Conservation (phyloP, 2,113 vertebrate species). For the Geococcyx californianus region DNA sequence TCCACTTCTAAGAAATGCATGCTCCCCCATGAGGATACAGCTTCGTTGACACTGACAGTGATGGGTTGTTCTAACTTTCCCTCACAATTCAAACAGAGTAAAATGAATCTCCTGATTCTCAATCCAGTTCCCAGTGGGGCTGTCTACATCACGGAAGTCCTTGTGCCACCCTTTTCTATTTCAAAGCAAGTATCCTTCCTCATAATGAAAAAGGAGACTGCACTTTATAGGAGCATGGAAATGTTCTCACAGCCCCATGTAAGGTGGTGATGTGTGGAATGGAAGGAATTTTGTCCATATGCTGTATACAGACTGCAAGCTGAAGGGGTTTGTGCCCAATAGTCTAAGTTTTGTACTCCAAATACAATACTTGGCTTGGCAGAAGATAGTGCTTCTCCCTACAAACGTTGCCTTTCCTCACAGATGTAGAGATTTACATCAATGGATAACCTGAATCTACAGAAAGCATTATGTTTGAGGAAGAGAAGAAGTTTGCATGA, state of each 20-base stretch:
- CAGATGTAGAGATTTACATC: not conserved
- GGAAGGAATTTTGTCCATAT: not conserved
- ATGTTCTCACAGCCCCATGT: not conserved
- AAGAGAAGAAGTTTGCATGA: not conserved
- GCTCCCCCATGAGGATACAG: not conserved
- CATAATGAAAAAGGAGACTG: not conserved
- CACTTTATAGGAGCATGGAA: not conserved
- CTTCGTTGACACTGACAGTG: not conserved
- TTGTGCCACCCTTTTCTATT: not conserved
- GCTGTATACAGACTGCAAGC: not conserved
- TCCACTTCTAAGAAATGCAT: not conserved
- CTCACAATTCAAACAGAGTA: not conserved
- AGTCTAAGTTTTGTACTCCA: not conserved
- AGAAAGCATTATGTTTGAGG: not conserved
- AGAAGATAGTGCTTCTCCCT: not conserved
- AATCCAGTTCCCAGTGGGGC: not conserved
- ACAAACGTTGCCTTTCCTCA: not conserved
- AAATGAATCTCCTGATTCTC: not conserved
- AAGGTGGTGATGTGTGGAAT: not conserved
- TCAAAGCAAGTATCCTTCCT: not conserved
- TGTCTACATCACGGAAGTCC: not conserved
- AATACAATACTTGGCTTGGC: not conserved
- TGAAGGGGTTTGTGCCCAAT: not conserved
- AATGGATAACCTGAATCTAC: not conserved
- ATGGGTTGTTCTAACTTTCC: not conserved